A percentile compares a stretch with the other conserved stretches of the same genome.
Conservation (phyloP, 2,797 vertebrate species). For the Neopelma chrysocephalum region DNA sequence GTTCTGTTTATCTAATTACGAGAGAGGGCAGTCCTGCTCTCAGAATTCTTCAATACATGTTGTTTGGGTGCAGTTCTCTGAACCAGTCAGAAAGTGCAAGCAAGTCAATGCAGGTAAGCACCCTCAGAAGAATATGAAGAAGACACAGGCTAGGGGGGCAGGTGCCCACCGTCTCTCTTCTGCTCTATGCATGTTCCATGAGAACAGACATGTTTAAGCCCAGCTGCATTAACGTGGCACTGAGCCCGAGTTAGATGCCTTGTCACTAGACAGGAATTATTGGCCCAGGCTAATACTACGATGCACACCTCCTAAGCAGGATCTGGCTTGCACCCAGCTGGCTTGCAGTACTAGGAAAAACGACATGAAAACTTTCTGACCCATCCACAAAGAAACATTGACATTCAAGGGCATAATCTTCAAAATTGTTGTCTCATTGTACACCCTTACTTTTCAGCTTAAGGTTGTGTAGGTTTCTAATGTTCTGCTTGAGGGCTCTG, state of each 20-base stretch:
- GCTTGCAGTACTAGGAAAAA: not conserved
- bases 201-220: not conserved
- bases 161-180: not conserved
- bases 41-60: not conserved
- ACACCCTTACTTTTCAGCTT: slow-evolving; percentile 29
- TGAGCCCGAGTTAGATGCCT: not conserved
- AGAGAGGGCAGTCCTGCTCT: not conserved
- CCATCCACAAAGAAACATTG: not conserved
- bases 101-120: not conserved
- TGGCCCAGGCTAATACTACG: not conserved
- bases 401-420: slow-evolving; percentile 28
- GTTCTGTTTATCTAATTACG: not conserved
- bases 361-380: slow-evolving; percentile 18
- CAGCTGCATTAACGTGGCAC: not conserved
- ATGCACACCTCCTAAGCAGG: not conserved
- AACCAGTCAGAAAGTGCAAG: not conserved
- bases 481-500: slow-evolving; percentile 18
- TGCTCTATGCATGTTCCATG: not conserved
- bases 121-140: not conserved
- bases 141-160: accelerated
- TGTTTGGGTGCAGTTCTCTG: not conserved
- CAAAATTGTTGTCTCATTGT: slow-evolving; percentile 37
- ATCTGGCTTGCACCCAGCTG: slow-evolving; percentile 22
- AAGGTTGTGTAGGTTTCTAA: slow-evolving; percentile 15
- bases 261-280: slow-evolving; percentile 23